A percentile compares a stretch with the other conserved stretches of the same genome.
phyloP scores from a whole-genome alignment of 1,140 invertebrate genomes.

The Aphis craccivora region DNA sequence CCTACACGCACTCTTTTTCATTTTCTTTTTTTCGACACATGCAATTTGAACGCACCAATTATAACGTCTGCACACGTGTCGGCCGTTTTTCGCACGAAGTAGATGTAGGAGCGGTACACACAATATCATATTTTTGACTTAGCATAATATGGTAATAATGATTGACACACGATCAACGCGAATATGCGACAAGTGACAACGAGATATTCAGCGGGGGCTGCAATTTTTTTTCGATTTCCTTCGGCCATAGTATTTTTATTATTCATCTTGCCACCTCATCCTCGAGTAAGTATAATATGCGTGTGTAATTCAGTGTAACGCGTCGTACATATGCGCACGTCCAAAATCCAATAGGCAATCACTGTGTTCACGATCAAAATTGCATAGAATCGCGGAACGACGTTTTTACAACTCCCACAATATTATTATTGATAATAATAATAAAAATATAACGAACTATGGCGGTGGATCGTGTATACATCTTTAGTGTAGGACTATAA shows the following conservation, averaged over 20 bases:
- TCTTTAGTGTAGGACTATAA: background rate
- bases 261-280: background rate
- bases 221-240: background rate
- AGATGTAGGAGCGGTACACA: background rate
- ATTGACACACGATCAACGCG: background rate
- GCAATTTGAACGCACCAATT: background rate
- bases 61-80: background rate
- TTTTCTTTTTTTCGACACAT: background rate
- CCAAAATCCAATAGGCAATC: background rate
- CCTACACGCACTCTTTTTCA: background rate
- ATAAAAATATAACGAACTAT: background rate
- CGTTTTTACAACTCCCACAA: background rate
- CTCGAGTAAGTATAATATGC: background rate
- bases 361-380: background rate
- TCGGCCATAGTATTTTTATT: background rate
- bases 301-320: background rate
- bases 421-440: background rate
- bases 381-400: background rate
- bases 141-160: background rate
- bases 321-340: background rate
- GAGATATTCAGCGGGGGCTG: background rate
- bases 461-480: background rate
- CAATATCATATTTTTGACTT: background rate
- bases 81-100: background rate
- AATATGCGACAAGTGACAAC: background rate